Base-by-base conservation (phyloP, 2,888 invertebrate genomes). In the Pyrrhopygopsis socrates region DNA sequence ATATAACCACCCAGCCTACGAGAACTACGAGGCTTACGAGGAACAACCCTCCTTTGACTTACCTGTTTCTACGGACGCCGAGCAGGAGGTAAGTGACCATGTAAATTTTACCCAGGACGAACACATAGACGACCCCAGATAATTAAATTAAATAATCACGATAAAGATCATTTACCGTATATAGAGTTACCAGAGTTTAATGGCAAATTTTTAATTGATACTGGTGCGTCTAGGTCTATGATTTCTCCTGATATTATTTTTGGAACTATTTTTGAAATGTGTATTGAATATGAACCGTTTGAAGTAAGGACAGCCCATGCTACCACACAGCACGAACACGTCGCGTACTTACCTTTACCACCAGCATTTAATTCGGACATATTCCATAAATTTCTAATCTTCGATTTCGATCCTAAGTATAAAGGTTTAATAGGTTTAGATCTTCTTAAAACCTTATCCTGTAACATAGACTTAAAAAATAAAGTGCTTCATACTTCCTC, bases 241-340 rank as follows among this genome's bases (percentile, higher is more conserved):
- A 77, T 77, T 50, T 77, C 76, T 13, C 76, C 76, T 65, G 24
- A 77, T 67, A 67, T 77, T 67, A 77, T 77, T 67, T 70, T 71
- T n/a, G 68, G 63, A 22, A 63, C 54, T 45, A 80, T 38, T 80
- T 45, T 71, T 30, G 71, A 80, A 60, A 45, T 60, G 20, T 29
- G 38, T 45, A 41, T 80, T 38, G 71, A 80, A 63, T 70, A 70
- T n/a, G 80, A 80, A 94, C 96, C 95, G 0, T 95, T 96, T 85
- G 96, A 96, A 8, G 87, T 96, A 24, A 94, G 94, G 87, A 95
- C 95, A 79, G 95, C 95, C 5, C 95, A 96, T 27, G 91, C 92
- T 41, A 94, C 94, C 1, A 95, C 95, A 80, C 95, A 38, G 5
- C 80, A 80, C 54, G 60, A 80, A 18, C 45, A 80, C 11, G 71